Base-by-base conservation (phyloP, 2,113 vertebrate genomes). In the Mormyrus iriodes region DNA sequence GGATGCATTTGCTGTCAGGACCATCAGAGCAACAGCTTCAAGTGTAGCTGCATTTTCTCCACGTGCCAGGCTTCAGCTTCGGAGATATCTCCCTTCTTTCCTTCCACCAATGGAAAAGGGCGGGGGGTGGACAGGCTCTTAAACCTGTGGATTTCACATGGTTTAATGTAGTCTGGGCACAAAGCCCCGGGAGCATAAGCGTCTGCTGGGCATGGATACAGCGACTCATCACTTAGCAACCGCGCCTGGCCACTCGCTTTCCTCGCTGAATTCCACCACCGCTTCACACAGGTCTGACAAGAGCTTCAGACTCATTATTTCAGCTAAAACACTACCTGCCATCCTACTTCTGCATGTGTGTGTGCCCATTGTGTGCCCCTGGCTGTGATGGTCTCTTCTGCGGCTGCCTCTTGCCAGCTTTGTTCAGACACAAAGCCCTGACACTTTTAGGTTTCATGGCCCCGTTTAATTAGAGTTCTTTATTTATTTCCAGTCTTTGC, bases 381-480 rank as follows among this genome's bases (percentile, higher is more conserved):
- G 19, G 19, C 82, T 83, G 53, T 44, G n/a, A 83, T 12, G 10
- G 88, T 76, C 52, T 35, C 86, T 31, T 55, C 19, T 48, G 24
- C 65, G 39, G 39, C 79, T 55, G 42, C 44, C 65, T 83, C 48
- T 83, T 55, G 35, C 4, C 73, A 53, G 76, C 65, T 83, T 83
- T 83, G 76, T 35, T 83, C n/a, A 17, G 73, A 89, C 69, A 89
- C 73, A 89, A 89, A 83, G 35, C 3, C 21, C 35, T 24, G 51
- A 55, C 73, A 55, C 27, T 39, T n/a, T 55, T 83, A 52, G 21
- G 42, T 84, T 84, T 55, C 44, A 52, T 3, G 58, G 76, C 39
- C 39, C 21, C 42, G 24, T 89, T 85, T 89, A 89, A 89, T 89
- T 85, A 84, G 39, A 85, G 35, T 84, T 89, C 83, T 89, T 85